Evolutionary conservation across 2,113 vertebrate species (phyloP), one percentile per base, ranked within the genome.

Genomic region (Limanda limanda): DNA sequence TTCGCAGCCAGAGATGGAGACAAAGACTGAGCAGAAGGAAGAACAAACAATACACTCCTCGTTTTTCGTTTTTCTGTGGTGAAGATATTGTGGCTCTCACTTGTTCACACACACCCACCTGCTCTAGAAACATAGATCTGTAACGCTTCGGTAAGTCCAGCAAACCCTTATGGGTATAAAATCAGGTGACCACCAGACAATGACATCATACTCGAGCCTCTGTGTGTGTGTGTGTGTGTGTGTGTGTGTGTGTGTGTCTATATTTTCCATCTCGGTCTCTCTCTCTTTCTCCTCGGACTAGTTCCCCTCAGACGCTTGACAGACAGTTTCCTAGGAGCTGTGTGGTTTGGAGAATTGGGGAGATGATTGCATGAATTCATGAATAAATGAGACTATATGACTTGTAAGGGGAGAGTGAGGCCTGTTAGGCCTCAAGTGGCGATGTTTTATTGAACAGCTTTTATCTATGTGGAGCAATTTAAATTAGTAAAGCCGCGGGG

Each of bases 331-430:
- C 77, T 48, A 64, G 74, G 86, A 87, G 83, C 79, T 68, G 71
- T 77, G 80, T 77, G 87, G 82, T 91, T 88, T 85, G 76, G 85
- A 86, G 76, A 83, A 84, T 79, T 57, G 74, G 69, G 75, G 76
- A 82, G 86, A 92, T 91, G 88, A 91, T 91, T 92, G 88, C 88
- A 90, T 87, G 91, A 92, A 88, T 90, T 86, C 86, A 93, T 92
- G 85, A 92, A 92, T 90, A 91, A 90, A 92, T 90, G 84, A 91
- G 77, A 74, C 64, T 82, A 71, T 82, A 71, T 71, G 81, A 87
- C 84, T 88, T 87, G 81, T 82, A 84, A 82, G 61, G 82, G 76
- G 80, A 65, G 86, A 78, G 81, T 82, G 78, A 88, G 75, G 81
- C 83, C 83, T 83, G 84, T 86, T 81, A 85, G 89, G 90, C 86